Evolutionary conservation across 2,113 vertebrate genomes (phyloP).

Genomic region (Phocoena sinus): DNA sequence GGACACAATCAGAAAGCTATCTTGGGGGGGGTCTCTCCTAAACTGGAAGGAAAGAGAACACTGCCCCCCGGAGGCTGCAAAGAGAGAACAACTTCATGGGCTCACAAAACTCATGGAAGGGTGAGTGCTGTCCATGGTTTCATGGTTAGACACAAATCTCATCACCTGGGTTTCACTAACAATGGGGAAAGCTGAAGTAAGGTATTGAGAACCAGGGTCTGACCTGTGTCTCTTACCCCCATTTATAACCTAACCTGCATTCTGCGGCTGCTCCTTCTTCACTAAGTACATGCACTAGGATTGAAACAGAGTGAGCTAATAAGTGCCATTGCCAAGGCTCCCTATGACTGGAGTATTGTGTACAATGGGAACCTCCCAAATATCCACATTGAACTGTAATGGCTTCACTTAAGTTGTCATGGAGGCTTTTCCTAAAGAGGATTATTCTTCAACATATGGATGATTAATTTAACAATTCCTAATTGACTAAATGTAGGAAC

Average conservation of each 20-base stretch:
- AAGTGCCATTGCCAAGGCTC: not conserved
- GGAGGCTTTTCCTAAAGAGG: not conserved
- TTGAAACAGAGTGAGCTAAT: not conserved
- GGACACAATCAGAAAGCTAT: not conserved
- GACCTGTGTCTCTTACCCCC: not conserved
- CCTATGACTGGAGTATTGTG: not conserved
- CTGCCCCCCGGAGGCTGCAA: not conserved
- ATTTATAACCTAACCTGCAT: not conserved
- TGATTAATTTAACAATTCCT: not conserved
- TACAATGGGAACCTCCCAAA: not conserved
- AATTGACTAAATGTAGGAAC: not conserved
- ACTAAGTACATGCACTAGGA: not conserved
- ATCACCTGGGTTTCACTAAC: not conserved
- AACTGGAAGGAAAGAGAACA: not conserved
- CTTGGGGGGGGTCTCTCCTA: not conserved
- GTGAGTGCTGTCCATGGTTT: too few species aligned
- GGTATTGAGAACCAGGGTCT: not conserved
- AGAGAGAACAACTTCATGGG: not conserved
- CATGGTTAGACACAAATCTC: not conserved
- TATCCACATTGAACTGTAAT: not conserved
- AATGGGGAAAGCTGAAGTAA: not conserved
- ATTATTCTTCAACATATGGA: not conserved
- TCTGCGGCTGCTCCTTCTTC: not conserved
- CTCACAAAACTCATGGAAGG: not conserved
- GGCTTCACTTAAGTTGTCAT: not conserved